Evolutionary conservation across 2,888 invertebrate species (phyloP), one percentile per base, ranked within the genome.

Genomic region (Sinhomidia bicolor): DNA sequence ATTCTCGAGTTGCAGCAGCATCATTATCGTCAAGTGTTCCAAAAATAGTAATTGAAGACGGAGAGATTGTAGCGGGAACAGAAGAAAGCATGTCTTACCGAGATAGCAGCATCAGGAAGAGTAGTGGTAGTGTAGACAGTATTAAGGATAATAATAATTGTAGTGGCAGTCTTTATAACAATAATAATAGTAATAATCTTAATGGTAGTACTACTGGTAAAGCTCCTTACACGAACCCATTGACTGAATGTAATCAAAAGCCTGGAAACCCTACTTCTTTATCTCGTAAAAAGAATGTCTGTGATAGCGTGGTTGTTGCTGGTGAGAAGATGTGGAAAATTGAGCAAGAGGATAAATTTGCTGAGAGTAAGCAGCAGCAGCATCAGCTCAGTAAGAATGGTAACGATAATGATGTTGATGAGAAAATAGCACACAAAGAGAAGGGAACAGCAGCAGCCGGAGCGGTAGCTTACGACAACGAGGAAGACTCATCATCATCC

Each of bases 251-350:
- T 86, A 86, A 89, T 89, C 82, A 86, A 86, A 86, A 89, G 89
- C 86, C 86, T 89, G 89, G 84, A 85, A 90, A 85, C 85, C 90
- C 87, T 88, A 82, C 86, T 85, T 82, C 82, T 85, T 26, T 84
- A 89, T 84, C 85, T 90, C 32, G 68, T 85, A 90, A 90, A 68
- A 80, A 20, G 91, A 91, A 89, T 90, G 90, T 81, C 91, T 91
- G 91, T 91, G 91, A 91, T 91, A 90, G 93, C 7, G 62, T 78
- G 80, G 84, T 51, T 85, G 85, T 44, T 85, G 89, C 17, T 93
- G 90, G 90, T 14, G 91, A 92, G 41, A 92, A 92, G 41, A 92
- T 44, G 88, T 89, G 44, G 91, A 92, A 26, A 89, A 44, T 26
- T n/a, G 76, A 62, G 65, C 78, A 78, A 23, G 65, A 82, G 65